phyloP scores from a whole-genome alignment of 2,888 invertebrate genomes.

The Nomada ferruginata region DNA sequence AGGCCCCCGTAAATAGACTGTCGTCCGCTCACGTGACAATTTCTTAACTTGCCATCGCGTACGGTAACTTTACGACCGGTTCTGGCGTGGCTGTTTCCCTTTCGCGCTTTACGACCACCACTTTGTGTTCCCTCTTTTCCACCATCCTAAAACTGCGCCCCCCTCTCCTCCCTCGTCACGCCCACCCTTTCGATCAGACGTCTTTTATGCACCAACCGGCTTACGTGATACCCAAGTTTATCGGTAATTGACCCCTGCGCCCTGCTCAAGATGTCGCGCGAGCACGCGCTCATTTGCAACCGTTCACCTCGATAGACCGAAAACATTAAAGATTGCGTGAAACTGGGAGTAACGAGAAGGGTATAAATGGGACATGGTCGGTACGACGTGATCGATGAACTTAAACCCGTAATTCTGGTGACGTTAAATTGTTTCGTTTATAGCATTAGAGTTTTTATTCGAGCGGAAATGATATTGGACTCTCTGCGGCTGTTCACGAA shows the following conservation, averaged over 20 bases:
- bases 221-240: slow-evolving; percentile 63
- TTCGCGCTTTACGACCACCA: slow-evolving; percentile 63
- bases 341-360: not conserved
- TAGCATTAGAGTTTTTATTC: not conserved
- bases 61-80: slow-evolving; percentile 57
- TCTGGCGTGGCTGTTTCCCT: slow-evolving; percentile 42
- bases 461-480: no score
- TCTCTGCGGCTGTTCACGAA: not conserved
- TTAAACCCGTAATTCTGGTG: not conserved
- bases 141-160: slow-evolving; percentile 2
- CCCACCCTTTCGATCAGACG: slow-evolving; percentile 19
- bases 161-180: not conserved
- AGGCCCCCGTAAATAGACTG: slow-evolving; percentile 17
- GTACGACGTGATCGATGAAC: not conserved
- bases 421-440: not conserved
- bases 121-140: slow-evolving; percentile 20
- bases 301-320: not conserved
- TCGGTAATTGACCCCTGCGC: slow-evolving; percentile 69
- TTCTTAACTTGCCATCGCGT: slow-evolving; percentile 65
- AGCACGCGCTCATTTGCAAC: slow-evolving; percentile 45
- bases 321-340: slow-evolving; percentile 1
- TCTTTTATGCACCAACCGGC: slow-evolving; percentile 57
- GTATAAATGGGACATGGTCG: not conserved
- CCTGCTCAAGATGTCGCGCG: slow-evolving; percentile 41
- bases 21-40: slow-evolving; percentile 68